These are phyloP conservation scores for Tetramorium bicarinatum DNA, from an alignment of 2,888 invertebrate species.

Conservation along the genomic window DNA sequence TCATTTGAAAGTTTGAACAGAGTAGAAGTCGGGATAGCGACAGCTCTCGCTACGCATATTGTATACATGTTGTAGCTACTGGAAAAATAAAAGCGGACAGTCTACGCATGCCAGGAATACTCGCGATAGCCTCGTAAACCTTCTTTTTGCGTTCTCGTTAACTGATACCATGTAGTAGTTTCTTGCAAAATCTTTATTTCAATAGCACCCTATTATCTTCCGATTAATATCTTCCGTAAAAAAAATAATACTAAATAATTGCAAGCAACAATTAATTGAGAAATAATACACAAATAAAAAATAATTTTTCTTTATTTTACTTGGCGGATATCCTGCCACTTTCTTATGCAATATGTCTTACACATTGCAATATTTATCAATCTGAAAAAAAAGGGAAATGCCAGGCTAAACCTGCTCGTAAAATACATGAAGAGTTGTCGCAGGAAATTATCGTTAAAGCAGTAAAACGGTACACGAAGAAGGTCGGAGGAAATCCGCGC, in stretches of 20 bases:
- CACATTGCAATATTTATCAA: neutral
- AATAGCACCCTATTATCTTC: neutral
- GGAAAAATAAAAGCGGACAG: slow-evolving; percentile 44
- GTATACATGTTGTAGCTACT: neutral
- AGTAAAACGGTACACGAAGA: slow-evolving; percentile 31
- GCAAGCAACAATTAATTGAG: neutral
- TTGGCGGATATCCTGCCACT: neutral
- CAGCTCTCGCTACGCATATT: slow-evolving; percentile 1
- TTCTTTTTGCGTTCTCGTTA: slow-evolving; percentile 12
- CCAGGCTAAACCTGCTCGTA: neutral
- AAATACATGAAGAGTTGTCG: neutral
- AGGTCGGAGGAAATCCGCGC: slow-evolving; percentile 13
- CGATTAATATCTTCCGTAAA: neutral
- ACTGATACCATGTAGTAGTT: neutral
- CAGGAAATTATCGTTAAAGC: neutral
- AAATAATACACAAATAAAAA: neutral
- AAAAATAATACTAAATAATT: neutral
- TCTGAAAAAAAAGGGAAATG: neutral
- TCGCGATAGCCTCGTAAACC: slow-evolving; percentile 21
- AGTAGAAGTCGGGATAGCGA: slow-evolving; percentile 8
- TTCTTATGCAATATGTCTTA: neutral
- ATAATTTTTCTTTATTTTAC: neutral
- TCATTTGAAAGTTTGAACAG: slow-evolving; percentile 21
- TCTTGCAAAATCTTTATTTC: neutral
- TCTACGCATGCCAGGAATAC: slow-evolving; percentile 47